Base-by-base conservation (phyloP, 2,888 invertebrate species). In the Xestia ashworthii region DNA sequence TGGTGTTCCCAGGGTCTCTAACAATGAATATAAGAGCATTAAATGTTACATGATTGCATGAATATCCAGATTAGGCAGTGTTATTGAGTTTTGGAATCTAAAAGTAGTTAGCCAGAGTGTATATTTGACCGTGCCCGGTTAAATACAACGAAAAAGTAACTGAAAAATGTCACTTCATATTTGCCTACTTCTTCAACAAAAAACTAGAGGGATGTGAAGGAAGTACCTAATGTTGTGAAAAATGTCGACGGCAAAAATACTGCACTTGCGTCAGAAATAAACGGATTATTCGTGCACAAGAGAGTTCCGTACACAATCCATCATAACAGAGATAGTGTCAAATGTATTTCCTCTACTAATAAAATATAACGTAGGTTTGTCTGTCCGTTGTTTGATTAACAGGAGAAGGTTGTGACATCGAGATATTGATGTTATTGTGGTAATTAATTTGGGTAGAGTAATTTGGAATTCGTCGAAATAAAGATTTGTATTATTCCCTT, bases 271-370 rank as follows among this genome's bases (percentile, higher is more conserved):
- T 74, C 46, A 32, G 48, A 44, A 53, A 60, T 65, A 64, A 67
- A 67, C 46, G 58, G 67, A 78, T 78, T 50, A 71, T 71, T 55
- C 32, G 22, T 71, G 55, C 84, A 48, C 80, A 64, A 80, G 19
- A 58, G 32, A 46, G 48, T 68, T 58, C 80, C 81, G 62, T 44
- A 64, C 22, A 67, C 44, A 84, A 84, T 81, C 67, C 72, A 81
- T 81, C 84, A 81, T 80, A 68, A 3, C 48, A 25, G 44, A 81
- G 84, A 81, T 84, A 84, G 48, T 71, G 80, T 80, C 84, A 71
- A 67, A 80, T 71, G 53, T 67, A 71, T 81, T 67, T 67, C 62
- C 60, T 62, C 53, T 80, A 67, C 46, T 80, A 84, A 81, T 84
- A 55, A 70, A 74, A 64, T 62, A 67, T 25, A 25, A 67, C 16